phyloP scores from a whole-genome alignment of 2,113 vertebrate species.

The Oncorhynchus masou region DNA sequence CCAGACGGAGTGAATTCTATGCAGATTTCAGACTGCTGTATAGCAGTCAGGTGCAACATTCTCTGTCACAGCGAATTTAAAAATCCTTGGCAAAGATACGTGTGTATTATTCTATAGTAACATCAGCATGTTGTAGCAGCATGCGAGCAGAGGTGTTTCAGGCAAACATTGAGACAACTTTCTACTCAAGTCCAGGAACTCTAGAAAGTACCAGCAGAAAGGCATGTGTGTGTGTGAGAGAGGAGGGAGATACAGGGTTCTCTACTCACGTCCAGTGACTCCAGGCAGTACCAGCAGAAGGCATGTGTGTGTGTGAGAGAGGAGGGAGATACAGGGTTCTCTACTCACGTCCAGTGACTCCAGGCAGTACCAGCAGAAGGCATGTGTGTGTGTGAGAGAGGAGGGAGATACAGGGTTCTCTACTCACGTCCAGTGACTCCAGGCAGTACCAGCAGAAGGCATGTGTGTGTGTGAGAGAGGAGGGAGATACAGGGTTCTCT shows the following conservation, averaged over 20 bases:
- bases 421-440: conserved; percentile 97
- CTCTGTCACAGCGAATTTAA: no score
- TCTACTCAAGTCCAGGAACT: conserved; percentile 64
- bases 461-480: no score
- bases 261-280: conserved; percentile 94
- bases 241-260: background rate
- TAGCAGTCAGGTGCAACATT: no score
- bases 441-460: conserved; percentile 99
- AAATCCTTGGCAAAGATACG: no score
- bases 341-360: conserved; percentile 96
- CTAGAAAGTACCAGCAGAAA: conserved; percentile 50
- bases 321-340: no score
- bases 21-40: no score
- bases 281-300: conserved; percentile 99
- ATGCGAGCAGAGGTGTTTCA: no score
- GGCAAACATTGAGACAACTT: conserved; percentile 50
- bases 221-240: background rate
- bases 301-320: no score
- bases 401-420: background rate
- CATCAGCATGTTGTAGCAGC: no score
- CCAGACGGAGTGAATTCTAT: no score
- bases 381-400: background rate
- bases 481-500: no score
- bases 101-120: no score
- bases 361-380: conserved; percentile 90